These are phyloP conservation scores for Erythrolamprus reginae DNA, from an alignment of 2,113 vertebrate species.

Conservation along the genomic window DNA sequence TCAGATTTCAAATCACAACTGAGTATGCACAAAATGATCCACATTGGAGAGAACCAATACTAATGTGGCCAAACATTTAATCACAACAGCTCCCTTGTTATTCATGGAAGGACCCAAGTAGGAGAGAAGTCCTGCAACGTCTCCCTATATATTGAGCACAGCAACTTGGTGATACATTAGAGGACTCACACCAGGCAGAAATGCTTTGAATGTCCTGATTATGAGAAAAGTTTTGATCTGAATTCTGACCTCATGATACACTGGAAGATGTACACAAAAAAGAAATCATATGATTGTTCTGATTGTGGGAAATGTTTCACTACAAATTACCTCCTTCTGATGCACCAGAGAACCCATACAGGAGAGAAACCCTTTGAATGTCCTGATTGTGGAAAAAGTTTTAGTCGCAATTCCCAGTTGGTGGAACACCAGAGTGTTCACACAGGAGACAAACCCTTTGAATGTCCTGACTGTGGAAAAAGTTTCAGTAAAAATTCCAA, in stretches of 20 bases:
- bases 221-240: neutral
- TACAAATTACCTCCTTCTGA: neutral
- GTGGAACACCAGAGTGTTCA: too few species aligned
- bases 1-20: neutral
- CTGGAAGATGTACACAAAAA: neutral
- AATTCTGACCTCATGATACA: neutral
- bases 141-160: accelerated
- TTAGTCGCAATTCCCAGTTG: too few species aligned
- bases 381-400: neutral
- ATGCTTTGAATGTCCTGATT: neutral
- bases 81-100: neutral
- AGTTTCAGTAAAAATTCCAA: too few species aligned
- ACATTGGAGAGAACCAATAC: neutral
- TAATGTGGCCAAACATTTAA: neutral
- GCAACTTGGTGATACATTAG: neutral
- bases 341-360: neutral
- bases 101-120: neutral
- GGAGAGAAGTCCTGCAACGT: neutral
- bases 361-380: neutral
- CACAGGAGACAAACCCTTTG: too few species aligned
- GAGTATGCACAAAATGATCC: neutral
- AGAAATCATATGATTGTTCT: neutral
- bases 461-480: too few species aligned
- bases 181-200: neutral
- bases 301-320: neutral